Percentiles rank a stretch among this genome's conserved stretches.
Evolutionary conservation across 1,140 invertebrate species (phyloP).

Genomic region (Drosophila ambigua): DNA sequence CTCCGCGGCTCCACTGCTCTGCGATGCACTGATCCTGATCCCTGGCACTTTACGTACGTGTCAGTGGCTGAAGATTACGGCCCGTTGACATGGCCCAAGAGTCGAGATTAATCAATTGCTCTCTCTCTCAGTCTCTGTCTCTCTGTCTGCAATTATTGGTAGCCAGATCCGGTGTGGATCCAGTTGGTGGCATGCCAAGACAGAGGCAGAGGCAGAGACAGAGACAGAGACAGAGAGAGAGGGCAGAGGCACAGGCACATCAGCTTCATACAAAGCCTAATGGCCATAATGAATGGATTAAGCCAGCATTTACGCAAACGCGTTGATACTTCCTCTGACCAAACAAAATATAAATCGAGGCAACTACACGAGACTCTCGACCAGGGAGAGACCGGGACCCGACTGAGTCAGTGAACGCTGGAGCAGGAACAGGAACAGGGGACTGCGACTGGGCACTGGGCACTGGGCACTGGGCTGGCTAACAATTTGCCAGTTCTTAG

Average conservation of each 20-base stretch:
- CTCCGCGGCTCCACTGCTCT: too few species aligned
- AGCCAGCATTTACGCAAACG: slow-evolving; percentile 74
- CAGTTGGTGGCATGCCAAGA: too few species aligned
- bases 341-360: slow-evolving; percentile 81
- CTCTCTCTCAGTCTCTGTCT: slow-evolving; percentile 3
- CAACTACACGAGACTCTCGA: slow-evolving; percentile 34
- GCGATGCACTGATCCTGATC: not conserved
- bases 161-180: not conserved
- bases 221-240: not conserved
- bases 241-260: slow-evolving; percentile 1
- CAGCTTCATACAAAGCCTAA: slow-evolving; percentile 64
- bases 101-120: slow-evolving; percentile 50
- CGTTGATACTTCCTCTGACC: slow-evolving; percentile 76
- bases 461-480: not conserved
- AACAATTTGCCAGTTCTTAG: slow-evolving; percentile 53
- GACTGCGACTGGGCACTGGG: not conserved
- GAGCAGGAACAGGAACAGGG: not conserved
- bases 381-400: slow-evolving; percentile 35
- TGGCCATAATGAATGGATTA: slow-evolving; percentile 80
- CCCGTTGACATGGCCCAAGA: slow-evolving; percentile 39
- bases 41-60: slow-evolving; percentile 21
- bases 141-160: slow-evolving; percentile 32
- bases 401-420: slow-evolving; percentile 6
- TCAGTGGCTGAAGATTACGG: slow-evolving; percentile 46
- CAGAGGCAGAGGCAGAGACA: not conserved